Evolutionary conservation across 2,888 invertebrate species (phyloP).

Genomic region (Hemicrepidius hirtus): DNA sequence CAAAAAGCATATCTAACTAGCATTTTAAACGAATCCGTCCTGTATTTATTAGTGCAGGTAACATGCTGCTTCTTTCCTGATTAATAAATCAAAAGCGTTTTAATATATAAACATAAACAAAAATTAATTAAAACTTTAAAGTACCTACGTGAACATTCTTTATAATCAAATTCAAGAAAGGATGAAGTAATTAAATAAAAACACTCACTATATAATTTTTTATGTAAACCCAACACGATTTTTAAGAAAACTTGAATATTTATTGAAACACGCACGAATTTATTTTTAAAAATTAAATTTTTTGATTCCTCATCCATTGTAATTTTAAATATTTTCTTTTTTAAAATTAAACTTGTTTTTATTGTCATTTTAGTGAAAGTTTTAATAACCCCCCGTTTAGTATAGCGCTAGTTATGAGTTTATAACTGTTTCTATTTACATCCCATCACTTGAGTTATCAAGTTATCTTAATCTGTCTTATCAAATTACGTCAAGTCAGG

Average conservation of each 20-base stretch:
- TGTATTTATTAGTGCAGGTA: constrained; percentile 28
- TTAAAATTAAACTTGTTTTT: neutral
- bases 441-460: constrained; percentile 1
- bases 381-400: no score
- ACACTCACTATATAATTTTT: neutral
- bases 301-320: neutral
- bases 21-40: constrained; percentile 23
- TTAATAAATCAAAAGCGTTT: constrained; percentile 4
- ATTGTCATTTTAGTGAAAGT: neutral
- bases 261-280: neutral
- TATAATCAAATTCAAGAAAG: neutral
- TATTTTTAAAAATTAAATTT: neutral
- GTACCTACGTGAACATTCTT: neutral
- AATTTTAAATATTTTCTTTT: neutral
- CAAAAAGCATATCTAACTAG: constrained; percentile 65
- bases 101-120: neutral
- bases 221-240: neutral
- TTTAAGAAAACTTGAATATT: neutral
- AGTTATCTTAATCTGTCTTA: constrained; percentile 28
- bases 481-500: constrained; percentile 19
- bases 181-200: neutral
- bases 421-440: constrained; percentile 15
- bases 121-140: constrained; percentile 10
- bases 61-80: neutral
- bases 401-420: no score